Evolutionary conservation across 2,797 vertebrate species (phyloP).

Genomic region (Ctenosaura bakeri): DNA sequence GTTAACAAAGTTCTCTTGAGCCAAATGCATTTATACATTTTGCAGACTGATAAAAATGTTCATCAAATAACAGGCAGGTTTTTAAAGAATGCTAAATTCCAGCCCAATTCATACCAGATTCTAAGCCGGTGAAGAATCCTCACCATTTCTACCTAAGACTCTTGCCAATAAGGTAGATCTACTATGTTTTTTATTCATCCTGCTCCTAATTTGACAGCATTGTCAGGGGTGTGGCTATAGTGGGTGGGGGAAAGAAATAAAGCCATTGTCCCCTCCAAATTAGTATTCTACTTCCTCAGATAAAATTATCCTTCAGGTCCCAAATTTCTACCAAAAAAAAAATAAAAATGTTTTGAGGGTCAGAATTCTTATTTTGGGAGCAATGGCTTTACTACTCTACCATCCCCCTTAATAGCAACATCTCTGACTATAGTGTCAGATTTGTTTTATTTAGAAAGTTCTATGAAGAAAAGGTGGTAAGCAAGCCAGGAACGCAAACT

Average conservation of each 20-base stretch:
- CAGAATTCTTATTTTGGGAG: too few relatives aligned
- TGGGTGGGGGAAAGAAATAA: too few relatives aligned
- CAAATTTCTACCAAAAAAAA: too few relatives aligned
- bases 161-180: background rate
- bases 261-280: too few relatives aligned
- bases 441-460: background rate
- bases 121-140: background rate
- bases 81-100: background rate
- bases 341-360: too few relatives aligned
- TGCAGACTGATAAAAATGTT: background rate
- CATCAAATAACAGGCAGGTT: background rate
- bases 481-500: background rate
- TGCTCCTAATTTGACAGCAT: background rate
- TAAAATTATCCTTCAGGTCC: too few relatives aligned
- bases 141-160: background rate
- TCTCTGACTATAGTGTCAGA: background rate
- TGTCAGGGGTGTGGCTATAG: too few relatives aligned
- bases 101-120: background rate
- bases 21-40: background rate
- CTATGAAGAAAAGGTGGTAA: background rate
- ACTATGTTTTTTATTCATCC: background rate
- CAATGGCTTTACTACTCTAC: too few relatives aligned
- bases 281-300: too few relatives aligned
- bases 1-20: background rate
- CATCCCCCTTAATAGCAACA: background rate